Conservation (phyloP, 2,888 invertebrate species). For the Hyposoter dolosus region DNA sequence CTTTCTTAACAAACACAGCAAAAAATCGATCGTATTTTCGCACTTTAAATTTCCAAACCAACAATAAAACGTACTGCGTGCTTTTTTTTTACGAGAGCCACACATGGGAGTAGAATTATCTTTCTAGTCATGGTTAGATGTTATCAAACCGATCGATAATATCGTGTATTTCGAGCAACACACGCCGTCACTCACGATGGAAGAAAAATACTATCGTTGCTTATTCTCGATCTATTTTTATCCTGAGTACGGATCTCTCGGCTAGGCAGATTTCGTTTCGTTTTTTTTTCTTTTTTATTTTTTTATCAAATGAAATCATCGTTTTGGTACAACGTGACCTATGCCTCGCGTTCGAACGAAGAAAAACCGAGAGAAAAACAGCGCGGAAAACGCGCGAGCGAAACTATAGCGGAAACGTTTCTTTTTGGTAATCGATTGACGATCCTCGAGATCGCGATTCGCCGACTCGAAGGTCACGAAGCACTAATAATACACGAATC, state of each 20-base stretch:
- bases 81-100: neutral
- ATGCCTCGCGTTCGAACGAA: slow-evolving; percentile 3
- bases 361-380: neutral
- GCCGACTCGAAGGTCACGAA: neutral
- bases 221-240: slow-evolving; percentile 36
- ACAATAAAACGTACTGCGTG: neutral
- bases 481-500: neutral
- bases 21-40: neutral
- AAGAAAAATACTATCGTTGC: slow-evolving; percentile 37
- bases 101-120: slow-evolving; percentile 13
- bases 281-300: neutral
- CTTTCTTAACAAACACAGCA: neutral
- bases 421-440: neutral
- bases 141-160: slow-evolving; percentile 34
- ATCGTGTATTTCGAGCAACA: slow-evolving; percentile 27
- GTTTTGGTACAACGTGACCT: slow-evolving; percentile 3
- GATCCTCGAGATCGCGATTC: slow-evolving; percentile 11
- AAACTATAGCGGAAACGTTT: slow-evolving; percentile 1
- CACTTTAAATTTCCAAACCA: slow-evolving; percentile 18
- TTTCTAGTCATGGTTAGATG: neutral
- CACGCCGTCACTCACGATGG: slow-evolving; percentile 8
- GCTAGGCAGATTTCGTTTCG: slow-evolving; percentile 1
- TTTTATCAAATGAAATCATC: slow-evolving; percentile 35
- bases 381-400: neutral
- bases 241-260: slow-evolving; percentile 36